A percentile compares a stretch with the other conserved stretches of the same genome.
Evolutionary conservation across 2,888 invertebrate species (phyloP).

Genomic region (Kryphioiulus occultus): DNA sequence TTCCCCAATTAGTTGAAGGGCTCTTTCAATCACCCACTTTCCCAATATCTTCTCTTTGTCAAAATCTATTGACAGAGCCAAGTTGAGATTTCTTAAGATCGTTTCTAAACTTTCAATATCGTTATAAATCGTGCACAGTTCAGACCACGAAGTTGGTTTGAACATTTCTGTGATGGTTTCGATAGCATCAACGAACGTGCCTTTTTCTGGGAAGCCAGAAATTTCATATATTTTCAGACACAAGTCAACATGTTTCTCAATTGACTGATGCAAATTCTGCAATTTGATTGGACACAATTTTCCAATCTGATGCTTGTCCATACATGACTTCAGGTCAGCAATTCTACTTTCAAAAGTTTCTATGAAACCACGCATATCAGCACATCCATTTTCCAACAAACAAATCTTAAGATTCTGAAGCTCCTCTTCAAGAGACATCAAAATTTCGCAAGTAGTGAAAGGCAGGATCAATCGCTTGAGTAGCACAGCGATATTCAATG

Average conservation of each 20-base stretch:
- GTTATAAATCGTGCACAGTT: neutral
- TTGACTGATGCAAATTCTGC: neutral
- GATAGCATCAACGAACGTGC: neutral
- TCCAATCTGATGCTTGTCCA: neutral
- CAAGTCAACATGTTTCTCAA: neutral
- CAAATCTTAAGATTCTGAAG: neutral
- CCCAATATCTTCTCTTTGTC: neutral
- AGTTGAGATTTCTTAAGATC: neutral
- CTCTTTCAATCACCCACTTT: neutral
- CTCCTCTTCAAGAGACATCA: neutral
- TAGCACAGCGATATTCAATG: neutral
- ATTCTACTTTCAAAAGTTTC: neutral
- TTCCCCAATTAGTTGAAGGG: neutral
- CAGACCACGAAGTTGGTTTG: neutral
- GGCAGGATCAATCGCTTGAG: neutral
- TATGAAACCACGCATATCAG: neutral
- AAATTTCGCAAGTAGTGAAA: neutral
- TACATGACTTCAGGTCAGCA: neutral
- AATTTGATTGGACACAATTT: conserved; percentile 3
- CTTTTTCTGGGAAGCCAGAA: neutral
- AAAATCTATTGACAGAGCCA: neutral
- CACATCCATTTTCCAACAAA: neutral
- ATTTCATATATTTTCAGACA: neutral
- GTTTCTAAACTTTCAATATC: conserved; percentile 4
- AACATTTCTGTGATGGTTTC: neutral